Evolutionary conservation across 2,888 invertebrate genomes (phyloP), one percentile per base, ranked within the genome.

Genomic region (Furcula furcula): DNA sequence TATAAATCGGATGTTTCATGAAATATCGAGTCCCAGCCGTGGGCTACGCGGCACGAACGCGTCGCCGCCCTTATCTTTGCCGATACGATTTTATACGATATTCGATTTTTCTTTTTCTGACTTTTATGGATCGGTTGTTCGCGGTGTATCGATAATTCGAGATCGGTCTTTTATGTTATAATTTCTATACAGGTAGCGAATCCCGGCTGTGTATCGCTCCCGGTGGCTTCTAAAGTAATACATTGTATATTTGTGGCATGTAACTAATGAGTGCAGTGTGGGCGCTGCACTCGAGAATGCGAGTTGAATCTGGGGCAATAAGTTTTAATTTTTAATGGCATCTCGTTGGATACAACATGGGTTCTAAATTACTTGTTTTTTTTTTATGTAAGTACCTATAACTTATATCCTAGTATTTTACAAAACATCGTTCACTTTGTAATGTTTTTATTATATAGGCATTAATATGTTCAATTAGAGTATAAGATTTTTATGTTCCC

Each of bases 1-100:
- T 85, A 85, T 81, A 85, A 85, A 88, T 85, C 79, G 86, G 75
- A 65, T 74, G 73, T 83, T 85, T 84, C 84, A 77, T 85, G 82
- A 85, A 87, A 85, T 83, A 87, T 84, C 76, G 85, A 68, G 72
- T 60, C 64, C 61, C 73, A 67, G 84, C 87, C 87, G 77, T 77
- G 73, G 86, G 87, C 87, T 78, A 87, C 74, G 72, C 71, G 60
- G 69, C 74, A 55, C 65, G 71, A 62, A 66, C 65, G 71, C 76
- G 76, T 73, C 77, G 74, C 79, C 74, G 75, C 76, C 78, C 81
- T 84, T 84, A 84, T 85, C 86, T 80, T 49, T 65, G 66, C 70
- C 74, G 80, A 79, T 84, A 76, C 83, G 75, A 83, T 84, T 84
- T 86, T 84, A 84, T 87, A 78, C 77, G 78, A 81, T 79, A 83